These are phyloP conservation scores for Cephus pygmeus DNA, from an alignment of 2,888 invertebrate genomes.

Conservation along the genomic window DNA sequence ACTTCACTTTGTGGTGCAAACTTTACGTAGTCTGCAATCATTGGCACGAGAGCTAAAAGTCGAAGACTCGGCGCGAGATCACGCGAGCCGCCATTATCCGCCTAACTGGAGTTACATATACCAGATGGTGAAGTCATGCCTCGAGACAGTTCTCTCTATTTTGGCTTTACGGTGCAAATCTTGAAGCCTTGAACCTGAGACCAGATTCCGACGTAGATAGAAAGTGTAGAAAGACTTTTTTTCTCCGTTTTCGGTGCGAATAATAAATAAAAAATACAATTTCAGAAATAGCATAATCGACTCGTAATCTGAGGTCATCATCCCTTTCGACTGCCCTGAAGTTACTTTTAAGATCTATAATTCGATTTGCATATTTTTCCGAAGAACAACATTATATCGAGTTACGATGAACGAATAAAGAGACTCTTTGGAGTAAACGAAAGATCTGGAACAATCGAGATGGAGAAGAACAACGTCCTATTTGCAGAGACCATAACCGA, in stretches of 20 bases:
- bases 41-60: constrained; percentile 38
- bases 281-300: background rate
- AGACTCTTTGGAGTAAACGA: background rate
- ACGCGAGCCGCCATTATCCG: constrained; percentile 42
- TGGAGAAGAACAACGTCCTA: background rate
- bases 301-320: background rate
- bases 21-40: constrained; percentile 33
- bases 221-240: background rate
- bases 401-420: too few relatives aligned
- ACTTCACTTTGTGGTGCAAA: constrained; percentile 3
- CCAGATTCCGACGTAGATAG: background rate
- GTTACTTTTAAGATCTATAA: background rate
- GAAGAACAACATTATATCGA: background rate
- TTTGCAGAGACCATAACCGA: background rate
- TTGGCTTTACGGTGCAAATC: constrained; percentile 16
- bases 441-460: background rate
- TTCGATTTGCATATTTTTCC: background rate
- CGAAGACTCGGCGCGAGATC: constrained; percentile 27
- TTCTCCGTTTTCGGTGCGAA: background rate
- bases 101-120: constrained; percentile 35
- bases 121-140: constrained; percentile 39
- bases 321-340: background rate
- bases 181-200: constrained; percentile 8
- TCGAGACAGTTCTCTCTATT: constrained; percentile 10
- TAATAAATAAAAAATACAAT: background rate